phyloP scores from a whole-genome alignment of 2,113 vertebrate species.

The Zosterops lateralis region DNA sequence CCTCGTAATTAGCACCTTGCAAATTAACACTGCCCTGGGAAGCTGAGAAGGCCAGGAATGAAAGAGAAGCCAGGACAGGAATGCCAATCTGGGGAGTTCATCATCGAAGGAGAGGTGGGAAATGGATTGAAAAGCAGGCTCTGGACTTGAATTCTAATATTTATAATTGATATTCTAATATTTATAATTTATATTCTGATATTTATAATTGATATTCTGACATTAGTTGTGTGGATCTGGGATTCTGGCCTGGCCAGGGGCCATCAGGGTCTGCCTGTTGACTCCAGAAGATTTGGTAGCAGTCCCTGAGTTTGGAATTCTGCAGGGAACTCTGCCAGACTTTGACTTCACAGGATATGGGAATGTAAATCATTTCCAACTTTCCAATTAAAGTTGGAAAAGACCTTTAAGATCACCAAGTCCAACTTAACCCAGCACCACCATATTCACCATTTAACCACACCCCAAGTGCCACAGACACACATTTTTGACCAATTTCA shows the following conservation, averaged over 20 bases:
- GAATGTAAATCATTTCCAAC: not conserved
- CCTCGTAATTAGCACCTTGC: conserved; percentile 41
- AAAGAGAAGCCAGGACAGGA: not conserved
- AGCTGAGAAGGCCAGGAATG: conserved; percentile 1
- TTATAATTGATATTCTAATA: too few relatives aligned
- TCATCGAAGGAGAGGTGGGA: not conserved
- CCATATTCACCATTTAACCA: not conserved
- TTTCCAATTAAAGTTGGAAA: not conserved
- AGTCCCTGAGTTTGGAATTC: not conserved
- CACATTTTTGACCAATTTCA: not conserved
- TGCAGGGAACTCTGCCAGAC: not conserved
- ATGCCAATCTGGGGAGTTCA: not conserved
- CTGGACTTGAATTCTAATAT: not conserved
- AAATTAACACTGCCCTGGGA: not conserved
- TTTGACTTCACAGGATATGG: too few relatives aligned
- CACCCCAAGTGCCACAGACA: not conserved
- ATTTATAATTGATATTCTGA: not conserved
- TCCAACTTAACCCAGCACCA: not conserved
- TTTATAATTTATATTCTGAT: too few relatives aligned
- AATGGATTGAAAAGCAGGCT: not conserved
- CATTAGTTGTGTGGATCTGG: not conserved
- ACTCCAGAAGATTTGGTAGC: not conserved
- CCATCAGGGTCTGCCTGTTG: not conserved
- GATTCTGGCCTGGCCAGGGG: not conserved
- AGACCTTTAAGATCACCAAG: not conserved